A percentile compares a stretch with the other conserved stretches of the same genome.
These are phyloP conservation scores for Fragum whitleyi DNA, from an alignment of 2,888 invertebrate genomes.

Conservation along the genomic window DNA sequence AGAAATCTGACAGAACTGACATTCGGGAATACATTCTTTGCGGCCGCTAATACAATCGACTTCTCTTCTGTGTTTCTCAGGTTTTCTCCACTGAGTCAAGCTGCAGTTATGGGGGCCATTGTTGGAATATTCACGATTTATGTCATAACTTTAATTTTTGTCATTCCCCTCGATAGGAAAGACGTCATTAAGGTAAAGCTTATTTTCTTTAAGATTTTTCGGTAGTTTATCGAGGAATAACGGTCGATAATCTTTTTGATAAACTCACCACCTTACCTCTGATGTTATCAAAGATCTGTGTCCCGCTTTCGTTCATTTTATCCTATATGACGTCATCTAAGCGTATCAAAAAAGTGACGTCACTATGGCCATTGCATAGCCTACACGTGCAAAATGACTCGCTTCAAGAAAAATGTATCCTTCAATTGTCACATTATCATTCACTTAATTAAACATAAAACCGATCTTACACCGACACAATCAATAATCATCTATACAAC, in stretches of 20 bases:
- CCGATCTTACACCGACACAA: too few relatives aligned
- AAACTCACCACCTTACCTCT: slow-evolving; percentile 73
- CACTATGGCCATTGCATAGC: too few relatives aligned
- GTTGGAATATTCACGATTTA: slow-evolving; percentile 75
- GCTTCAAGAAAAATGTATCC: too few relatives aligned
- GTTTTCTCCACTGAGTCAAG: slow-evolving; percentile 81
- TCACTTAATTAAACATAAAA: too few relatives aligned
- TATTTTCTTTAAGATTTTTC: slow-evolving; percentile 80
- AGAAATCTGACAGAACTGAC: slow-evolving; percentile 73
- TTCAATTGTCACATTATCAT: too few relatives aligned
- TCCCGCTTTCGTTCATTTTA: too few relatives aligned
- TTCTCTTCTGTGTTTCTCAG: slow-evolving; percentile 80
- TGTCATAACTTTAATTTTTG: slow-evolving; percentile 76
- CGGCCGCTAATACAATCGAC: slow-evolving; percentile 82
- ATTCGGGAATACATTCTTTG: slow-evolving; percentile 80
- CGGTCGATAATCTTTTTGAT: too few relatives aligned
- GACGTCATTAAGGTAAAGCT: slow-evolving; percentile 73
- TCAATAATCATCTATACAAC: too few relatives aligned
- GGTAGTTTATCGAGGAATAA: too few relatives aligned
- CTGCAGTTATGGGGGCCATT: slow-evolving; percentile 82
- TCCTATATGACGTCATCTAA: slow-evolving; percentile 78
- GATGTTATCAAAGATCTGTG: slow-evolving; percentile 76
- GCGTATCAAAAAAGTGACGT: slow-evolving; percentile 67
- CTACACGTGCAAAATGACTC: too few relatives aligned
- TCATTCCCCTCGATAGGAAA: slow-evolving; percentile 78